Evolutionary conservation across 2,797 vertebrate species (phyloP).

Genomic region (Pteropus rufus): DNA sequence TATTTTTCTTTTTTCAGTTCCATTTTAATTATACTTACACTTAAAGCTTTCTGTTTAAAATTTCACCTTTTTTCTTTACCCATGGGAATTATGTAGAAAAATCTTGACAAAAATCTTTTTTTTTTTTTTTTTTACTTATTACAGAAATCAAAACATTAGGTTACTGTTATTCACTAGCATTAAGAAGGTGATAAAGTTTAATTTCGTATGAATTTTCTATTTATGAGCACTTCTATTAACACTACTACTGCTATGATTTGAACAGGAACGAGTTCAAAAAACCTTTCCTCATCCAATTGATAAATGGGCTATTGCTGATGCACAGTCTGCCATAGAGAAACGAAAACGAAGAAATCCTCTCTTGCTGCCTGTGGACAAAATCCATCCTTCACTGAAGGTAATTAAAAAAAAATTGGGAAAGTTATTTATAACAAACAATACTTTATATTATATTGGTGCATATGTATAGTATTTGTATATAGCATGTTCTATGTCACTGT

Average conservation of each 20-base stretch:
- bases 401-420: neutral
- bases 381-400: slow-evolving; percentile 97
- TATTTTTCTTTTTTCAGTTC: neutral
- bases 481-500: neutral
- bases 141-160: neutral
- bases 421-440: slow-evolving; percentile 24
- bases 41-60: slow-evolving; percentile 32
- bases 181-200: slow-evolving; percentile 35
- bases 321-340: slow-evolving; percentile 97
- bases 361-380: slow-evolving; percentile 97
- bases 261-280: slow-evolving; percentile 97
- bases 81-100: slow-evolving; percentile 29
- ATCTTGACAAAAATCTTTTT: too few species aligned
- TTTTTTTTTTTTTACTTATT: neutral
- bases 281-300: slow-evolving; percentile 99
- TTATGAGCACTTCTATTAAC: slow-evolving; percentile 18
- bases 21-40: slow-evolving; percentile 27
- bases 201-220: slow-evolving; percentile 45
- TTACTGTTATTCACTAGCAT: neutral
- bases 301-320: slow-evolving; percentile 98
- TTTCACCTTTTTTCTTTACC: slow-evolving; percentile 7
- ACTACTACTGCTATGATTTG: slow-evolving; percentile 32
- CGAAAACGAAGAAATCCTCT: slow-evolving; percentile 95
- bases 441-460: neutral
- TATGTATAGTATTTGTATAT: neutral